Base-by-base conservation (phyloP, 1,140 invertebrate genomes). In the Cydia pomonella region DNA sequence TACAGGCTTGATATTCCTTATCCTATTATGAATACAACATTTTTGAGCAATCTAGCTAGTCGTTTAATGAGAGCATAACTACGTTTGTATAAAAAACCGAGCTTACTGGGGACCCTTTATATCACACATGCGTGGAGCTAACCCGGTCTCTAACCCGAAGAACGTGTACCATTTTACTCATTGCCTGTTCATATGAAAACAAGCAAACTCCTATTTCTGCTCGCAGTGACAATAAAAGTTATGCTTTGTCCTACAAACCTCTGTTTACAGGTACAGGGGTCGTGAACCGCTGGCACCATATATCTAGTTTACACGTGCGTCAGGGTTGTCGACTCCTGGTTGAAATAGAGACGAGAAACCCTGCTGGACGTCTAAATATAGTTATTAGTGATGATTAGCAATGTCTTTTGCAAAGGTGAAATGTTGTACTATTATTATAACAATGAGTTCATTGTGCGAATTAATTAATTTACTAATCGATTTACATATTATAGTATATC, bases 221-320 rank as follows among this genome's bases (percentile, higher is more conserved):
- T n/a, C 27, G 63, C 53, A 23, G 9, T 18, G 27, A 66, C 63
- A 66, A 66, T 66, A 9, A 69, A 69, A 69, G 64, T 69, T 69
- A 69, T 69, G 27, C 64, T 69, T 33, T 18, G 64, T 69, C 64
- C 64, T 38, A 69, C 29, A 38, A 69, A 69, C 64, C 27, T 10
- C n/a, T 69, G 64, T 69, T 41, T 69, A 69, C 53, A 50, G n/a
- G 44, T 63, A 25, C 63, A 69, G 64, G 64, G 64, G 25, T 69
- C 64, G n/a, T 38, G 64, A 69, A 69, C 64, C n/a, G 29, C 16
- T 38, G 33, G 64, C 64, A 69, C 29, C 29, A 18, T 33, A 18
- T 69, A 6, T 33, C 16, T 29, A 23, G 7, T 23, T 12, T 59
- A 69, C 64, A 69, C 64, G 64, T 69, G 64, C 23, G 33, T 16